phyloP scores from a whole-genome alignment of 2,888 invertebrate genomes.

The Creontiades dilutus region DNA sequence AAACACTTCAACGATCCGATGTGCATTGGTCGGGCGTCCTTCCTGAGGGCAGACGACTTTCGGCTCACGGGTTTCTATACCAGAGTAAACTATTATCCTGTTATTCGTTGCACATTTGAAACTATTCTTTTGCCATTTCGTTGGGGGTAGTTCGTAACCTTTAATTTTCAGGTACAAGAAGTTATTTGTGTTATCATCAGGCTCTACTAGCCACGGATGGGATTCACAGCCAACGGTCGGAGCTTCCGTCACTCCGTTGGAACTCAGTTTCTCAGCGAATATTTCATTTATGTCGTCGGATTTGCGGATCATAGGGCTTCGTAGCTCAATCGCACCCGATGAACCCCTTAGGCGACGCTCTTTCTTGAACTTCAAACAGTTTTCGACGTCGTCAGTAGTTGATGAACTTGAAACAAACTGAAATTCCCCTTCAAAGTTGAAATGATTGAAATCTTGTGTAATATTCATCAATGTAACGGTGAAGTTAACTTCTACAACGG shows the following conservation, averaged over 20 bases:
- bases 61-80: slow-evolving; percentile 82
- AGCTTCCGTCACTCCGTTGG: slow-evolving; percentile 79
- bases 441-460: slow-evolving; percentile 88
- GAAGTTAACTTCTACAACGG: slow-evolving; percentile 86
- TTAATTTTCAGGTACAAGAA: slow-evolving; percentile 86
- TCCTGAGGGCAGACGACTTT: slow-evolving; percentile 85
- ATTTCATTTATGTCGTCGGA: slow-evolving; percentile 78
- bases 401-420: slow-evolving; percentile 80
- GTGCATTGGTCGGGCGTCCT: slow-evolving; percentile 76
- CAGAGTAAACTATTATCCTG: slow-evolving; percentile 86
- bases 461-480: slow-evolving; percentile 89
- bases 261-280: slow-evolving; percentile 73
- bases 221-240: slow-evolving; percentile 82
- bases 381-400: slow-evolving; percentile 80
- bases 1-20: slow-evolving; percentile 82
- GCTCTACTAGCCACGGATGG: slow-evolving; percentile 89
- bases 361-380: slow-evolving; percentile 84
- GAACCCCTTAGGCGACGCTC: slow-evolving; percentile 84
- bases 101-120: slow-evolving; percentile 84
- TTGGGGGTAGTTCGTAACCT: slow-evolving; percentile 81
- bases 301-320: slow-evolving; percentile 80
- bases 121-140: slow-evolving; percentile 75
- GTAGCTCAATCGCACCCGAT: slow-evolving; percentile 86
- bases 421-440: slow-evolving; percentile 84
- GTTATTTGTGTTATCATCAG: slow-evolving; percentile 84